Conservation (phyloP, 1,140 invertebrate genomes). For the Stegodyphus dumicola region DNA sequence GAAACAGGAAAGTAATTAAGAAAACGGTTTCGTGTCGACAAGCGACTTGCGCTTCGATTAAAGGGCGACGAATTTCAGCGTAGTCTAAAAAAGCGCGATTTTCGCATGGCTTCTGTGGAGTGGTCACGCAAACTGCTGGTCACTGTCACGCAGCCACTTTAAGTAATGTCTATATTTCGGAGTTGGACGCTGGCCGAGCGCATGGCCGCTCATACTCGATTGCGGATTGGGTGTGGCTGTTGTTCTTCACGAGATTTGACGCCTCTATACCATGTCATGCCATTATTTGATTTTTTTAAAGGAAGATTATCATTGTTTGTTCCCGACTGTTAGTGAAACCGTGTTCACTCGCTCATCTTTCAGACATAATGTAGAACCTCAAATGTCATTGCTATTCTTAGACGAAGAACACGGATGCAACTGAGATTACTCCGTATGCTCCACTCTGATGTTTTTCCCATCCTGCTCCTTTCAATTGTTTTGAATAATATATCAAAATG, state of each 20-base stretch:
- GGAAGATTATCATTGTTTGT: no score
- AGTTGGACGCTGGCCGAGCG: neutral
- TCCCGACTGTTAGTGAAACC: no score
- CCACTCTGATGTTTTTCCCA: no score
- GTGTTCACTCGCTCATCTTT: no score
- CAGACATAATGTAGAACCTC: no score
- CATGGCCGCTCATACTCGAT: constrained; percentile 19
- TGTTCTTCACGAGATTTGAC: constrained; percentile 12
- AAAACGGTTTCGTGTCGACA: constrained; percentile 19
- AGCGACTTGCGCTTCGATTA: constrained; percentile 24
- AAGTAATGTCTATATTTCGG: constrained; percentile 34
- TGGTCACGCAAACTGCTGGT: constrained; percentile 14
- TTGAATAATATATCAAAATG: no score
- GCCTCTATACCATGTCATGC: neutral
- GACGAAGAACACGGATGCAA: no score
- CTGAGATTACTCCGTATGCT: no score
- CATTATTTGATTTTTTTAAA: no score
- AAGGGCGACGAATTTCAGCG: neutral
- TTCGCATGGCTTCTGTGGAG: constrained; percentile 4
- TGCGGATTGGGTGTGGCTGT: constrained; percentile 17
- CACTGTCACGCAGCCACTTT: constrained; percentile 33
- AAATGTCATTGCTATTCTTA: no score
- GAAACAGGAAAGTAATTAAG: constrained; percentile 1
- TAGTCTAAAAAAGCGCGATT: neutral
- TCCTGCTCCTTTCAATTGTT: no score